Base-by-base conservation (phyloP, 1,140 invertebrate genomes). In the Delia radicum region DNA sequence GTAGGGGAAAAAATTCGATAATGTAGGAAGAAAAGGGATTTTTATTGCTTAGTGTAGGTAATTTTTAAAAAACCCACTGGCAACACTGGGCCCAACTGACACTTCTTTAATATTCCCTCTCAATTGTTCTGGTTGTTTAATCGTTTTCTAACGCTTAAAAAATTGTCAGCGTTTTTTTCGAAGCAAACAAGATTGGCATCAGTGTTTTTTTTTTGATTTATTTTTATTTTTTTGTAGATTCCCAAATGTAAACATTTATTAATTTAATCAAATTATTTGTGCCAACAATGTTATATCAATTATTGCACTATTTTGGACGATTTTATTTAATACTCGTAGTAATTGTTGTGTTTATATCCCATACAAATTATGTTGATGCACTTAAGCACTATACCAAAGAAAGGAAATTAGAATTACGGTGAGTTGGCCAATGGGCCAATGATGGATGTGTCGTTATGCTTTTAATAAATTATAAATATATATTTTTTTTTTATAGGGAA, bases 401-500 rank as follows among this genome's bases (percentile, higher is more conserved):
- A 21, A 37, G 63, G n/a, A 71, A 67, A 24, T 13, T 76, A 28
- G 72, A 76, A 27, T 31, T 76, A 37, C 46, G 75, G 75, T 76
- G 24, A 73, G 72, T 73, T 24, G 69, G 37, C 42, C 27, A 37
- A 24, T 73, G n/a, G 42, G 5, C n/a, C 12, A 12, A 28, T 21
- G n/a, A 42, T 65, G n/a, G 31, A 69, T 21, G 8, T 24, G 6
- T 7, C 13, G 7, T 31, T n/a, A 27, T 24, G 10, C 15, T 61
- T 55, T 42, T 15, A 15, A 24, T 67, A 27, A 4, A n/a, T n/a
- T n/a, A n/a, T n/a, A n/a, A n/a, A n/a, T n/a, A n/a, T n/a, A n/a
- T n/a, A n/a, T n/a, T n/a, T n/a, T n/a, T 62, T 26, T 76, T 15
- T 72, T 24, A 74, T 65, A 76, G 75, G 48, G 75, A 76, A 74